Evolutionary conservation across 2,113 vertebrate genomes (phyloP).

Genomic region (Lagopus muta): DNA sequence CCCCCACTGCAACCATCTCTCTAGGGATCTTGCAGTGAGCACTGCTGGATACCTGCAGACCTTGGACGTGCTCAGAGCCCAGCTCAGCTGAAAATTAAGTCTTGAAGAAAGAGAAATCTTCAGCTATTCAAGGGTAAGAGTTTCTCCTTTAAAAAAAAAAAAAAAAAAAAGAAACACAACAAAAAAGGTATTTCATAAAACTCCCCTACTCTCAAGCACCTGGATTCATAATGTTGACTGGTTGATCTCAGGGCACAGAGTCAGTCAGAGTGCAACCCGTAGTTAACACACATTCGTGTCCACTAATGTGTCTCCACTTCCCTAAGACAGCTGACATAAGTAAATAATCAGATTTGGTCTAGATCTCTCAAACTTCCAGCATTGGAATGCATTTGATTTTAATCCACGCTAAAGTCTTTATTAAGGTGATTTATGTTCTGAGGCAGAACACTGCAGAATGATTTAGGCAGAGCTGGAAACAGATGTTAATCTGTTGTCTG

Average conservation of each 20-base stretch:
- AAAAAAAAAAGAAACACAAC: too few relatives aligned
- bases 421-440: background rate
- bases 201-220: background rate
- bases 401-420: background rate
- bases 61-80: background rate
- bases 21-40: background rate
- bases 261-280: background rate
- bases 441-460: background rate
- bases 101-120: background rate
- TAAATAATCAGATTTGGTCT: background rate
- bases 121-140: background rate
- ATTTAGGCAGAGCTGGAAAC: background rate
- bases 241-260: background rate
- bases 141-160: background rate
- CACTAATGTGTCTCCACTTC: background rate
- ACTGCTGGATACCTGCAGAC: background rate
- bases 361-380: background rate
- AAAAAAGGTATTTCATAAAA: background rate
- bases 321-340: background rate
- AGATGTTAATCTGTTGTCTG: background rate
- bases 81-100: background rate
- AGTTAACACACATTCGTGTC: background rate
- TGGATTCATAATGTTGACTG: background rate
- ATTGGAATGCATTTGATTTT: background rate
- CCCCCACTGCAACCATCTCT: background rate